phyloP scores from a whole-genome alignment of 2,888 invertebrate genomes.

The Agriopis marginaria region DNA sequence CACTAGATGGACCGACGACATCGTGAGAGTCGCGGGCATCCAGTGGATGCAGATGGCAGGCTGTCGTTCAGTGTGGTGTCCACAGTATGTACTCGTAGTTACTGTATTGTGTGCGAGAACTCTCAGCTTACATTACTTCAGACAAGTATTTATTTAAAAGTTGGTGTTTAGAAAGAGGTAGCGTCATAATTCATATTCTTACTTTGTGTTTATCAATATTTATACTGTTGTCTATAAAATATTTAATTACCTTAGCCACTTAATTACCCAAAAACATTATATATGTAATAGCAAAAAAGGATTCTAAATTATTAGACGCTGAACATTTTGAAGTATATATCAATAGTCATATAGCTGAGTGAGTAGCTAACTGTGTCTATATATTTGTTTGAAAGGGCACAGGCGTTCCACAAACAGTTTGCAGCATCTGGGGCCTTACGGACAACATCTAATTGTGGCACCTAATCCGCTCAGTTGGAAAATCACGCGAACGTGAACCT shows the following conservation, averaged over 20 bases:
- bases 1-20: too few species aligned
- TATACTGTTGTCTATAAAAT: constrained; percentile 36
- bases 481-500: too few species aligned
- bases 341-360: too few species aligned
- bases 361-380: neutral
- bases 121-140: neutral
- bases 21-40: neutral
- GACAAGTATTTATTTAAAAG: constrained; percentile 7
- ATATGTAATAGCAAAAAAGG: constrained; percentile 22
- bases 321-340: neutral
- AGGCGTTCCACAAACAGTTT: neutral
- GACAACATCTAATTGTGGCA: too few species aligned
- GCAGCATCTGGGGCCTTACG: too few species aligned
- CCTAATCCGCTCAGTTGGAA: too few species aligned
- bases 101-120: neutral
- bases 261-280: neutral
- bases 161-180: constrained; percentile 39
- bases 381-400: neutral
- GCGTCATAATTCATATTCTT: constrained; percentile 14
- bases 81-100: too few species aligned
- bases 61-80: too few species aligned
- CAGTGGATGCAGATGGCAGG: too few species aligned
- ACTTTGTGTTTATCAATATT: constrained; percentile 8
- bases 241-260: neutral
- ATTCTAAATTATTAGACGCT: neutral